A percentile compares a stretch with the other conserved stretches of the same genome.
Conservation (phyloP, 2,797 vertebrate species). For the Peromyscus eremicus region DNA sequence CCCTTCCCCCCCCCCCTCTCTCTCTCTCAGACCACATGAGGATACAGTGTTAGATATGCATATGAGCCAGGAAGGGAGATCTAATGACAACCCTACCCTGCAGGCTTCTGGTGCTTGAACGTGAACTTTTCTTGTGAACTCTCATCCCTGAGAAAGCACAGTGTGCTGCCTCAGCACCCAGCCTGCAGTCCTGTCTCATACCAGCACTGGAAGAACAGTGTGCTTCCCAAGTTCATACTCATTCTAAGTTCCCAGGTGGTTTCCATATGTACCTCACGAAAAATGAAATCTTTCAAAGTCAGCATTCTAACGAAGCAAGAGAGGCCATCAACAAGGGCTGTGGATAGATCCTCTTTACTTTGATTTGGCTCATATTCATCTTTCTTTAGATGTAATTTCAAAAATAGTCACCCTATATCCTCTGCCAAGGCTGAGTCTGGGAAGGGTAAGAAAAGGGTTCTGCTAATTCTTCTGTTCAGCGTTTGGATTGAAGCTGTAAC, state of each 20-base stretch:
- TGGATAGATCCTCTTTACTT: neutral
- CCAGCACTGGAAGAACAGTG: neutral
- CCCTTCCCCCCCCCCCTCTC: too few species aligned
- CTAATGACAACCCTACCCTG: neutral
- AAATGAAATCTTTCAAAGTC: neutral
- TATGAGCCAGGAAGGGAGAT: neutral
- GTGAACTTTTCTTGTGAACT: neutral
- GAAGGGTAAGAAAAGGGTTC: neutral
- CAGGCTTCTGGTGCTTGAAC: too few species aligned
- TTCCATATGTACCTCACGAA: neutral
- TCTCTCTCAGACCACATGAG: neutral
- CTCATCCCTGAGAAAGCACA: neutral
- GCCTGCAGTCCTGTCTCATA: too few species aligned
- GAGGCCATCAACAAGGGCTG: neutral
- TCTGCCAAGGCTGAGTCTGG: neutral
- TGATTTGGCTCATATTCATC: neutral
- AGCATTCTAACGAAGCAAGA: neutral
- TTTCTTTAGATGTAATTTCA: conserved; percentile 45
- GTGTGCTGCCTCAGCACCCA: too few species aligned
- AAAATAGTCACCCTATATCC: neutral
- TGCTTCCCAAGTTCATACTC: neutral
- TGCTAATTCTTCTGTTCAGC: neutral
- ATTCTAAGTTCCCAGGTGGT: neutral
- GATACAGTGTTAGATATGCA: neutral
- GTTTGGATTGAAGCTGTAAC: conserved; percentile 55